A percentile compares a stretch with the other conserved stretches of the same genome.
Evolutionary conservation across 2,113 vertebrate genomes (phyloP).

Genomic region (Stercorarius parasiticus): DNA sequence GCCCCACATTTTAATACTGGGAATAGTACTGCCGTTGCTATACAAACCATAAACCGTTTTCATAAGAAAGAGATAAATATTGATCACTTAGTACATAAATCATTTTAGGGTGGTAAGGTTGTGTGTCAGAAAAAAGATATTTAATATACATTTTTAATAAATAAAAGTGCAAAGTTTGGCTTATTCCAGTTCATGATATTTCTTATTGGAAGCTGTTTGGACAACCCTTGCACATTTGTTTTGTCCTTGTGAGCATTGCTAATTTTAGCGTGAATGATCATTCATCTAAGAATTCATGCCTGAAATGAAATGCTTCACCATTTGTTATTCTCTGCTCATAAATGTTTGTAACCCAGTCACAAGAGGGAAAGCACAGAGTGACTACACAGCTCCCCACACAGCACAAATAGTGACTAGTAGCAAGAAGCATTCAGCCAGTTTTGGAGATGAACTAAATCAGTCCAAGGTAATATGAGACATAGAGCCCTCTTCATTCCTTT

Average conservation of each 20-base stretch:
- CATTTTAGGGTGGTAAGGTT: neutral
- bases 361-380: neutral
- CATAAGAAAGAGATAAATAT: neutral
- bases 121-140: neutral
- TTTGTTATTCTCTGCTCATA: neutral
- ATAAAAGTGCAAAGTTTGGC: neutral
- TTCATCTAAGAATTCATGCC: conserved; percentile 13
- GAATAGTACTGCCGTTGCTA: neutral
- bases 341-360: neutral
- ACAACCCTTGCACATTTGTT: neutral
- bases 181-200: neutral
- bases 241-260: neutral
- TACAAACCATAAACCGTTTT: neutral
- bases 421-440: neutral
- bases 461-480: neutral
- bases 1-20: neutral
- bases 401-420: neutral
- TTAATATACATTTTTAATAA: neutral
- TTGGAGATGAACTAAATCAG: neutral
- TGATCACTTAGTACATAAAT: neutral
- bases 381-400: neutral
- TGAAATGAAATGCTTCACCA: conserved; percentile 6
- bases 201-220: neutral
- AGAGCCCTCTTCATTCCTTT: neutral
- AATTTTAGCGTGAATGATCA: conserved; percentile 5